Evolutionary conservation across 2,888 invertebrate genomes (phyloP), one percentile per base, ranked within the genome.

Genomic region (Caenorhabditis sp.): DNA sequence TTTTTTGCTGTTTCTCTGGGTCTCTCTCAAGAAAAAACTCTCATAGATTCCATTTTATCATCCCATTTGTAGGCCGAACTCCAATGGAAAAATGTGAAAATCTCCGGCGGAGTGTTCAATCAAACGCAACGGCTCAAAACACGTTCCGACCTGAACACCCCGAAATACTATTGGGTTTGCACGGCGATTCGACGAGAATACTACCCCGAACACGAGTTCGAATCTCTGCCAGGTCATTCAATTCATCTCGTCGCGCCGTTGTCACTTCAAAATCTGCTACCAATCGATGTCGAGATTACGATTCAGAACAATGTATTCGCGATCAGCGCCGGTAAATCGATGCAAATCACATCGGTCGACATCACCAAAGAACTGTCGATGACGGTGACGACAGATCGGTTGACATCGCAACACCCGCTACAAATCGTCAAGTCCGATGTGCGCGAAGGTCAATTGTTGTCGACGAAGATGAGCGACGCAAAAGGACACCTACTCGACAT

Each of bases 221-320:
- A 71, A 62, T 70, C 69, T 4, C 91, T 94, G 75, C 94, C 95
- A 5, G 96, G 94, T 0, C 97, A 97, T 89, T 92, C 93, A 19
- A 92, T 97, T 72, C 92, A 92, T 1, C 90, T 99, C 57, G 90
- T 94, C 80, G 93, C 96, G 27, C 94, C 95, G 0, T 90, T 97
- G 21, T 89, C 93, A 19, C 88, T 82, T 0, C 78, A 77, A 61
- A 97, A 97, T 91, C 91, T 97, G 71, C 91, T 97, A 62, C 97
- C 97, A 0, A 88, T 89, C 57, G 91, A 91, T 72, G 78, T 91
- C 62, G 87, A 88, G 69, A 89, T 88, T 76, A 86, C 87, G 76
- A 69, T 81, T 36, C 69, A 78, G 43, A 75, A 76, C 23, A 69
- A 76, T 26, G 71, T 74, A 2, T 79, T 78, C 14, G 86, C 87